Percentiles rank a stretch among this genome's conserved stretches.
These are phyloP conservation scores for Agrotis exclamationis DNA, from an alignment of 2,888 invertebrate genomes.

Conservation along the genomic window DNA sequence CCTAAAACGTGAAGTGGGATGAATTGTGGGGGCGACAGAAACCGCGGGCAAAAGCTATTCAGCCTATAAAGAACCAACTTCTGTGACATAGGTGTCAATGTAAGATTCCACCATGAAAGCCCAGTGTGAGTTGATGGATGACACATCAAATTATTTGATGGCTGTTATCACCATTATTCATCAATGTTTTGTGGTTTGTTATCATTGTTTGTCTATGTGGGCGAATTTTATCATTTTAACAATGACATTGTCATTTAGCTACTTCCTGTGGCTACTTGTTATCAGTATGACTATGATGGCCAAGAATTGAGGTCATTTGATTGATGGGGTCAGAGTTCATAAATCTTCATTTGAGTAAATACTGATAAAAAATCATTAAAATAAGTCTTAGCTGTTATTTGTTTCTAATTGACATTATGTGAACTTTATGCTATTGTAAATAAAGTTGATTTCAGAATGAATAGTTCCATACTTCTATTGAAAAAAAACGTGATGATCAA, in stretches of 20 bases:
- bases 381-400: too few species aligned
- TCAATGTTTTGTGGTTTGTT: constrained; percentile 14
- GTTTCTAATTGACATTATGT: too few species aligned
- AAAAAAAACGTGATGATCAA: too few species aligned
- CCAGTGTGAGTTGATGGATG: neutral
- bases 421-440: too few species aligned
- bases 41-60: too few species aligned
- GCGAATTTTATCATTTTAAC: constrained; percentile 30
- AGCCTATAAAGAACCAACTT: too few species aligned
- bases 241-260: constrained; percentile 36
- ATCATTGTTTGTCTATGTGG: constrained; percentile 27
- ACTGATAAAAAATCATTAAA: neutral
- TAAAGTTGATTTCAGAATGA: too few species aligned
- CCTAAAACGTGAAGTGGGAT: too few species aligned
- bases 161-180: constrained; percentile 11
- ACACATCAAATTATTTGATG: neutral
- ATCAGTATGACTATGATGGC: constrained; percentile 13
- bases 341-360: neutral
- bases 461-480: too few species aligned
- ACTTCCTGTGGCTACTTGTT: constrained; percentile 19
- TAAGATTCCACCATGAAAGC: neutral
- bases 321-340: neutral
- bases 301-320: constrained; percentile 15
- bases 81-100: too few species aligned
- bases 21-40: too few species aligned